Evolutionary conservation across 2,888 invertebrate species (phyloP).

Genomic region (Perizoma flavofasciatum): DNA sequence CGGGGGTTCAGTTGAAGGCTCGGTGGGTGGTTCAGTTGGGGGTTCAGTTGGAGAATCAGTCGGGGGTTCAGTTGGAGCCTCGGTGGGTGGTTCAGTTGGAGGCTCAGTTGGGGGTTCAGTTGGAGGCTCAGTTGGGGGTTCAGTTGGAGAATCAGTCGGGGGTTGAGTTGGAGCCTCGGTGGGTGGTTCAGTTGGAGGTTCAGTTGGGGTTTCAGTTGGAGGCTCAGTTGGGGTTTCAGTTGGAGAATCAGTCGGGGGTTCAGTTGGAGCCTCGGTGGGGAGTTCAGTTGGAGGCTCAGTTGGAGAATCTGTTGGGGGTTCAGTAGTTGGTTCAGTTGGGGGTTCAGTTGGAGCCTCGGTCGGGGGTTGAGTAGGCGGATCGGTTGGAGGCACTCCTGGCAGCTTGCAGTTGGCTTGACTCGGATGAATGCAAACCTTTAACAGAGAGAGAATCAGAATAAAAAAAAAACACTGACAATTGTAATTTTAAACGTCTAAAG

Average conservation of each 20-base stretch:
- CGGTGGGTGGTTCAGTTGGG: constrained; percentile 4
- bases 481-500: too few relatives aligned
- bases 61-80: too few relatives aligned
- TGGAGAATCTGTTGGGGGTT: too few relatives aligned
- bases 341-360: constrained; percentile 15
- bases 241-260: constrained; percentile 10
- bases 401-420: constrained; percentile 47
- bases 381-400: constrained; percentile 40
- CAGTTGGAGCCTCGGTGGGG: constrained; percentile 2
- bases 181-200: constrained; percentile 3
- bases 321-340: too few relatives aligned
- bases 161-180: background rate
- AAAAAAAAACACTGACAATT: background rate
- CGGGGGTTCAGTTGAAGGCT: too few relatives aligned
- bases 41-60: too few relatives aligned
- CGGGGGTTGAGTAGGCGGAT: constrained; percentile 17
- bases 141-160: constrained; percentile 1
- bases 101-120: constrained; percentile 3
- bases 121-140: constrained; percentile 1
- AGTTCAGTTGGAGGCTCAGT: too few relatives aligned
- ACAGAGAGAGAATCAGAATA: constrained; percentile 6
- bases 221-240: constrained; percentile 30
- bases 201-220: constrained; percentile 21
- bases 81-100: background rate
- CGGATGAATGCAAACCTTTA: constrained; percentile 58